Conservation (phyloP, 2,888 invertebrate species). For the Pseudococcus viburni region DNA sequence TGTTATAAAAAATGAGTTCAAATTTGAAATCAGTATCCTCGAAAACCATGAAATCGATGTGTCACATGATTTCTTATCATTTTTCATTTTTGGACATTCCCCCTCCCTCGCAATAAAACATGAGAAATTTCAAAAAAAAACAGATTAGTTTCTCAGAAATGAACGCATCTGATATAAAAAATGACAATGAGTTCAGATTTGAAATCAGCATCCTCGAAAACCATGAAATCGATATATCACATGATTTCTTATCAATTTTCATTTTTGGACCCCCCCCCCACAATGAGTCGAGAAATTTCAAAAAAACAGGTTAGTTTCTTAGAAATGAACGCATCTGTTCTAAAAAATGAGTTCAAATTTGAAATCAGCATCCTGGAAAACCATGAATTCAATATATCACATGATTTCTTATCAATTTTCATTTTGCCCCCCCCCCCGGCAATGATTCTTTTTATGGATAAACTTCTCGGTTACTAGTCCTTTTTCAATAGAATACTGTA, state of each 20-base stretch:
- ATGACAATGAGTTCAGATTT: not conserved
- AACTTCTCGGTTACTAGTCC: not conserved
- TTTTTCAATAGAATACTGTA: not conserved
- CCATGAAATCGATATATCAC: not conserved
- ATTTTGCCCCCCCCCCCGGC: not conserved
- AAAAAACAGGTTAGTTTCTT: conserved; percentile 75
- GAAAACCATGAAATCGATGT: too few species aligned
- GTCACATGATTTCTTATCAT: too few species aligned
- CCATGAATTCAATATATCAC: not conserved
- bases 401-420: not conserved
- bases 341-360: not conserved
- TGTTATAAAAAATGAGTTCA: too few species aligned
- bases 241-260: not conserved
- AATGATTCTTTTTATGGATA: too few species aligned
- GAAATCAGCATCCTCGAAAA: not conserved
- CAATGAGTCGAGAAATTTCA: not conserved
- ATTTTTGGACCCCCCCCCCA: not conserved
- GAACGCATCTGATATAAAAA: not conserved
- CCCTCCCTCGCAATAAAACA: too few species aligned
- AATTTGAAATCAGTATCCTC: too few species aligned
- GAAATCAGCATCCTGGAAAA: not conserved
- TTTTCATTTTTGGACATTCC: too few species aligned
- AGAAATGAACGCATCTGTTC: not conserved
- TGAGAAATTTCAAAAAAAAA: conserved; percentile 77
- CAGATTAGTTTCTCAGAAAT: conserved; percentile 74